These are phyloP conservation scores for Cryptoprocta ferox DNA, from an alignment of 2,797 vertebrate species.

Conservation along the genomic window DNA sequence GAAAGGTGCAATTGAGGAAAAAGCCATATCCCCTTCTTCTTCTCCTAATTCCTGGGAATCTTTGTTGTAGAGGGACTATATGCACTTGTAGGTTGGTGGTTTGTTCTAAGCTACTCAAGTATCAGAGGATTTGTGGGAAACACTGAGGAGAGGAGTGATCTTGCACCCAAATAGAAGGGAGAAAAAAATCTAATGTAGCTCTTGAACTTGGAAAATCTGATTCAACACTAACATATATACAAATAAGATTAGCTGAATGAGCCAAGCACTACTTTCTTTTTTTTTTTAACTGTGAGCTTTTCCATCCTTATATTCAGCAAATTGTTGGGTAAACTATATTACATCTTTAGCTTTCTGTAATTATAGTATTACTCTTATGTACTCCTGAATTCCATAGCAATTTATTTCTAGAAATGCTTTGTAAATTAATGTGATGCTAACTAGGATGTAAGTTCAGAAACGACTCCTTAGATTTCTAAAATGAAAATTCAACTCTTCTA, in stretches of 20 bases:
- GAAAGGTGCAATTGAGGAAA: neutral
- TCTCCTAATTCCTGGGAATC: neutral
- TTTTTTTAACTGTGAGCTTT: neutral
- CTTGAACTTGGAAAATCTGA: neutral
- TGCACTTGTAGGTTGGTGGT: neutral
- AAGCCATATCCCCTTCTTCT: accelerated
- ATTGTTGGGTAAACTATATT: neutral
- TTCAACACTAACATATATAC: neutral
- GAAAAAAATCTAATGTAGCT: neutral
- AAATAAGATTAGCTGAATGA: constrained; percentile 10
- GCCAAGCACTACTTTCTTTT: neutral
- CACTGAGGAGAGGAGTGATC: neutral
- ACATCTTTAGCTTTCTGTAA: constrained; percentile 43
- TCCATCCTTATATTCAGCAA: neutral
- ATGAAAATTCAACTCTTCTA: neutral
- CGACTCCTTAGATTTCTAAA: neutral
- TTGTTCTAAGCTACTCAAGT: neutral
- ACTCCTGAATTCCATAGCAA: neutral
- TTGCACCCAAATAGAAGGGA: neutral
- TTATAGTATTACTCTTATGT: neutral
- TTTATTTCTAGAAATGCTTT: constrained; percentile 55
- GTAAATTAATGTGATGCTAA: constrained; percentile 24
- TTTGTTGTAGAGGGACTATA: neutral
- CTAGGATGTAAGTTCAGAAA: constrained; percentile 8
- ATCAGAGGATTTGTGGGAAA: neutral